Conservation (phyloP, 2,113 vertebrate species). For the Tragulus kanchil region DNA sequence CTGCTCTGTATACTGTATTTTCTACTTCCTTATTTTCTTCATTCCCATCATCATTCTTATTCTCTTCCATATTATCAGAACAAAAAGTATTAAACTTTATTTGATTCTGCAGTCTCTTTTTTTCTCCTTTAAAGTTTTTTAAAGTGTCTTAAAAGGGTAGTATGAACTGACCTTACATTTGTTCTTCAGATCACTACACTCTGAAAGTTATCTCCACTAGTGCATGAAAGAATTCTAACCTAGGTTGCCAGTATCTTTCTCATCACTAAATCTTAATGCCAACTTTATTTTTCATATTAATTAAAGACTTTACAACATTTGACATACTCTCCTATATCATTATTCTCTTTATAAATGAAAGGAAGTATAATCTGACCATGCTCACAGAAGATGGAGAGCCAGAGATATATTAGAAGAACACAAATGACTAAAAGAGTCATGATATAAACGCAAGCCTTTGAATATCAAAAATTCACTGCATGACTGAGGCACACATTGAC, state of each 20-base stretch:
- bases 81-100: neutral
- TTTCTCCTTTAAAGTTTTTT: neutral
- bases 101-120: neutral
- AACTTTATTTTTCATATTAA: neutral
- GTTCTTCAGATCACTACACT: neutral
- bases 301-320: neutral
- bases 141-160: neutral
- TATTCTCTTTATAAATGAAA: neutral
- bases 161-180: too few relatives aligned
- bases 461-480: neutral
- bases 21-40: neutral
- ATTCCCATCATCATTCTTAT: neutral
- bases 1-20: neutral
- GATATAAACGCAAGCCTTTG: fast-evolving
- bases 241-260: neutral
- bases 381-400: neutral
- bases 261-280: neutral
- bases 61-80: neutral
- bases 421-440: neutral
- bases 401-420: neutral
- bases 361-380: neutral
- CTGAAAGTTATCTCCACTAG: neutral
- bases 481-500: neutral
- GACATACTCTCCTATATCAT: neutral
- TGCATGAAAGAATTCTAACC: neutral